Evolutionary conservation across 2,888 invertebrate species (phyloP), one percentile per base, ranked within the genome.

Genomic region (Gnatocerus cornutus): DNA sequence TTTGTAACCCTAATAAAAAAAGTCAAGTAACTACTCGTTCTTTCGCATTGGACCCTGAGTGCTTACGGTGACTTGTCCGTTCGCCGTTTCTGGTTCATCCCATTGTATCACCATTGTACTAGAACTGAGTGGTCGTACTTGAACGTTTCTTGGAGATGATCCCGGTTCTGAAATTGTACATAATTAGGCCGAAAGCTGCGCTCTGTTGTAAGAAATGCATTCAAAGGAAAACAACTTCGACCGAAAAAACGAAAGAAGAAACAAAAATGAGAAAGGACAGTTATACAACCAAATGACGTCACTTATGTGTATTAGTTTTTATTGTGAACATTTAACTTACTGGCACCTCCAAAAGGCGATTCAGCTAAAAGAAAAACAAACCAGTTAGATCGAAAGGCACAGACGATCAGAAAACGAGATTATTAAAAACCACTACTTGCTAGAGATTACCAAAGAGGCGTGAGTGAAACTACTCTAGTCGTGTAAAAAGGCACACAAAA

Each of bases 51-150:
- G 1, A 21, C 1, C 21, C 1, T 21, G 21, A 21, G 21, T 21
- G 41, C 91, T 90, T 87, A 97, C 98, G 87, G 95, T 96, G 77
- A 99, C 96, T 90, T 96, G 95, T 78, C 99, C 99, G 84, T 98
- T 98, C 52, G 98, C 97, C 63, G 95, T 96, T 84, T 97, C 97
- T 12, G 99, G 99, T 83, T 97, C 97, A 79, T 96, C 95, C 99
- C 99, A 99, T 82, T 97, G 96, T 77, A 99, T 96, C 67, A 98
- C 93, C 92, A 99, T 96, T 37, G 98, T 97, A 83, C 94, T 96
- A 61, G 97, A 94, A 85, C 96, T 97, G 76, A 98, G 89, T 4
- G 98, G 96, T 61, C 96, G 90, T 59, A 96, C 98, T 88, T 95
- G 94, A 41, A 99, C 96, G 86, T 97, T 96, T 78, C 94, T 89